phyloP scores from a whole-genome alignment of 2,888 invertebrate genomes.

The Dermolepida albohirtum region DNA sequence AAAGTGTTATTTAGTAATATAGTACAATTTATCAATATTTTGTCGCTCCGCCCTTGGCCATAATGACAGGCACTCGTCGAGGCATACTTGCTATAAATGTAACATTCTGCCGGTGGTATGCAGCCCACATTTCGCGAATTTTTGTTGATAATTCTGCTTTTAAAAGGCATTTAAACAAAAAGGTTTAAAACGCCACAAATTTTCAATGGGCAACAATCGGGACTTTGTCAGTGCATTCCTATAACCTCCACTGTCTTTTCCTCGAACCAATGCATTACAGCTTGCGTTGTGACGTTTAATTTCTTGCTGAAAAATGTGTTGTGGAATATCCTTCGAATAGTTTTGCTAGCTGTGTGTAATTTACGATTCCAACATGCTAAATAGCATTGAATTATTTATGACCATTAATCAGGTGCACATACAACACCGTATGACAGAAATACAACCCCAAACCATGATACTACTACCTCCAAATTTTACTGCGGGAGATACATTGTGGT shows the following conservation, averaged over 20 bases:
- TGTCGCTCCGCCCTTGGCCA: too few species aligned
- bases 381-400: slow-evolving; percentile 48
- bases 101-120: too few species aligned
- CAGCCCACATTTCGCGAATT: too few species aligned
- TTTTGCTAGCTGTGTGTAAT: slow-evolving; percentile 20
- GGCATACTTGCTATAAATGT: too few species aligned
- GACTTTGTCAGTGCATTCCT: slow-evolving; percentile 34
- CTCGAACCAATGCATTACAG: slow-evolving; percentile 9
- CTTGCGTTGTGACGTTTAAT: slow-evolving; percentile 30
- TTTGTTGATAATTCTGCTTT: too few species aligned
- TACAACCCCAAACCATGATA: slow-evolving; percentile 41
- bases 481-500: slow-evolving; percentile 20
- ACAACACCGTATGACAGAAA: slow-evolving; percentile 49
- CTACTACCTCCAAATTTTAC: slow-evolving; percentile 17
- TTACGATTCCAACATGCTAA: slow-evolving; percentile 41
- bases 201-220: slow-evolving; percentile 19
- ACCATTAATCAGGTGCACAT: slow-evolving; percentile 49
- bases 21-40: too few species aligned
- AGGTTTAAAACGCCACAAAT: neutral
- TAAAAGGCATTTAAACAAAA: neutral
- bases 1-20: too few species aligned
- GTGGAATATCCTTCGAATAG: slow-evolving; percentile 23
- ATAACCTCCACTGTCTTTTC: slow-evolving; percentile 30
- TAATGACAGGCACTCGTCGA: too few species aligned
- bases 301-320: slow-evolving; percentile 15